A percentile compares a stretch with the other conserved stretches of the same genome.
Conservation (phyloP, 2,888 invertebrate genomes). For the Pristionchus maxplancki region DNA sequence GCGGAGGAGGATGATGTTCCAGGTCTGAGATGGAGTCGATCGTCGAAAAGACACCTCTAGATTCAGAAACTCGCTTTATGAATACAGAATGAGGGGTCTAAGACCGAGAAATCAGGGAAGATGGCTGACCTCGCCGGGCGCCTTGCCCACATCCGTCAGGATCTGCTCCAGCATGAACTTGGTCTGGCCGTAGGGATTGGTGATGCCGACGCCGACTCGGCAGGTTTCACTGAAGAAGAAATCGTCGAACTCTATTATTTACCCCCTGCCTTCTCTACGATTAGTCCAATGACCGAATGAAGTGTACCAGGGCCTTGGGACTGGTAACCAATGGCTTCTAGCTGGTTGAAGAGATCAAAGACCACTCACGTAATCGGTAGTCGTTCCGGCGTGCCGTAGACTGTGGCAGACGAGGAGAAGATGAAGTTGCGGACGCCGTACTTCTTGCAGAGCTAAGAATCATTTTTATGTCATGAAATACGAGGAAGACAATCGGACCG, state of each 20-base stretch:
- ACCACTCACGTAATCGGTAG: conserved; percentile 85
- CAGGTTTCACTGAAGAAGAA: no score
- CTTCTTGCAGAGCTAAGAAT: conserved; percentile 88
- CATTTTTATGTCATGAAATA: no score
- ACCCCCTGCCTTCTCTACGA: not conserved
- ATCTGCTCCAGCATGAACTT: conserved; percentile 97
- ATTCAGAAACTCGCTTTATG: not conserved
- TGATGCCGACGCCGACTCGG: conserved; percentile 87
- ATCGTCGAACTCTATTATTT: no score
- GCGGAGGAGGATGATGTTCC: conserved; percentile 92
- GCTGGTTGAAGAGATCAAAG: not conserved
- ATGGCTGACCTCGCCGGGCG: conserved; percentile 79
- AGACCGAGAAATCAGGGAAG: no score
- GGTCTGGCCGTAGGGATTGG: conserved; percentile 95
- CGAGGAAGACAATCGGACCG: no score
- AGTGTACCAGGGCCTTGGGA: no score
- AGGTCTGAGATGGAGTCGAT: conserved; percentile 82
- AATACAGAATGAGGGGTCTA: not conserved
- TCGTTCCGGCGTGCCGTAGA: conserved; percentile 91
- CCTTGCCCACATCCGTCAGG: conserved; percentile 89
- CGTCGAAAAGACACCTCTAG: no score
- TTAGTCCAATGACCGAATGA: no score
- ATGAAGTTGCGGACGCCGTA: conserved; percentile 89
- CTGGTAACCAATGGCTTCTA: no score
- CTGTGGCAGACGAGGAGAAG: conserved; percentile 92